Evolutionary conservation across 2,888 invertebrate genomes (phyloP).

Genomic region (Dryobota labecula): DNA sequence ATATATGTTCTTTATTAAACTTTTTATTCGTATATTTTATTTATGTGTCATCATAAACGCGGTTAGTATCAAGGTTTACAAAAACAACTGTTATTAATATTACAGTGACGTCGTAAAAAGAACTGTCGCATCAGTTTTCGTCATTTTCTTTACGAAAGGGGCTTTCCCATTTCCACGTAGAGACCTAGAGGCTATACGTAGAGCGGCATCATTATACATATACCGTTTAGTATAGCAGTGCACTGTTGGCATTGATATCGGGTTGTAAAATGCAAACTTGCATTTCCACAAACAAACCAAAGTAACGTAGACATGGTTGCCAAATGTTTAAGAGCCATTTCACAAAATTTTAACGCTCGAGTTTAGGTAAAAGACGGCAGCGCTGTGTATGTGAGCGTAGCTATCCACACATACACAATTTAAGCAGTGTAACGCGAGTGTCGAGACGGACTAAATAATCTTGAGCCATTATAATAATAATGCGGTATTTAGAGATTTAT

Average conservation of each 20-base stretch:
- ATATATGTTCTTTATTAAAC: too few species aligned
- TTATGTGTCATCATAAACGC: too few species aligned
- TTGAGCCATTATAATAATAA: too few species aligned
- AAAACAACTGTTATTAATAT: background rate
- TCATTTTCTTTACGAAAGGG: conserved; percentile 53
- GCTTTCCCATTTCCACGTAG: conserved; percentile 27
- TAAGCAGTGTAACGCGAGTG: too few species aligned
- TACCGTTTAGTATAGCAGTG: background rate
- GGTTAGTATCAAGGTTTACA: background rate
- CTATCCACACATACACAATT: too few species aligned
- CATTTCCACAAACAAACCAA: background rate
- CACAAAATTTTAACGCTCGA: too few species aligned
- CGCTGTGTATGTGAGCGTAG: too few species aligned
- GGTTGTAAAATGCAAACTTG: background rate
- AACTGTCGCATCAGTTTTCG: background rate
- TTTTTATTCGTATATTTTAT: background rate
- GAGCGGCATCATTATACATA: background rate
- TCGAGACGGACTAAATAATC: too few species aligned
- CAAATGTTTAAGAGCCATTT: conserved; percentile 19
- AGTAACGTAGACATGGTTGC: conserved; percentile 7
- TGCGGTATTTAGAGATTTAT: too few species aligned
- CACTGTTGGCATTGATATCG: background rate
- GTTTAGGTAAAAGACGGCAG: too few species aligned
- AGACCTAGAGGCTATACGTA: background rate
- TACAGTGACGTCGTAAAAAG: conserved; percentile 34